Conservation (phyloP, 2,888 invertebrate genomes). For the Thereva nobilitata region DNA sequence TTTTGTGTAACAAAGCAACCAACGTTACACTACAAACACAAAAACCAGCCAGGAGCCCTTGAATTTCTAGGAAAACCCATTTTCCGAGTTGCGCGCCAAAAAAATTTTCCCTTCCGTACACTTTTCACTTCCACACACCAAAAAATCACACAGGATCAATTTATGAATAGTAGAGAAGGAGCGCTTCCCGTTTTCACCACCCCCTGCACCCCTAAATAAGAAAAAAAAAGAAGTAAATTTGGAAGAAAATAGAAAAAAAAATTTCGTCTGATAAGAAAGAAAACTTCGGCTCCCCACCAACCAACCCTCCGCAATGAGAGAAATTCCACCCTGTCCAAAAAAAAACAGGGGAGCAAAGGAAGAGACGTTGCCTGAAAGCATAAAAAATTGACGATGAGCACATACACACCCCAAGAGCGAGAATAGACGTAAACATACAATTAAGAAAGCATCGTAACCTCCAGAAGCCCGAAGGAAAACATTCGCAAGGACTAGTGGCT, state of each 20-base stretch:
- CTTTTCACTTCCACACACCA: conserved; percentile 8
- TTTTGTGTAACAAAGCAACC: conserved; percentile 6
- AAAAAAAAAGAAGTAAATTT: conserved; percentile 4
- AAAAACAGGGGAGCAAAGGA: neutral
- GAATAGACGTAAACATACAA: conserved; percentile 1
- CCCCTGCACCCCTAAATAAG: conserved; percentile 4
- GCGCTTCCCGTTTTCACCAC: neutral
- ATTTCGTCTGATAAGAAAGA: conserved; percentile 28
- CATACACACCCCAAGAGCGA: neutral
- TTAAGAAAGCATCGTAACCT: conserved; percentile 13
- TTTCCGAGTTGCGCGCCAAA: conserved; percentile 35
- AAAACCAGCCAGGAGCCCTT: conserved; percentile 19
- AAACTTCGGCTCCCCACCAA: conserved; percentile 8
- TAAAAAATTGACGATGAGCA: conserved; percentile 16
- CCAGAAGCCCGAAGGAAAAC: conserved; percentile 8
- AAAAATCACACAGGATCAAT: conserved; percentile 10
- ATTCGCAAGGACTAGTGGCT: too few species aligned
- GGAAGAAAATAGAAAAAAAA: conserved; percentile 13
- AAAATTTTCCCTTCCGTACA: conserved; percentile 1
- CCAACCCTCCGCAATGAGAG: neutral
- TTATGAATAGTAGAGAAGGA: conserved; percentile 4
- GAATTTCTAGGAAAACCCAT: conserved; percentile 21
- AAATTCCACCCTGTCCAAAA: conserved; percentile 1
- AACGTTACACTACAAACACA: conserved; percentile 17
- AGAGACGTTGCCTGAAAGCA: neutral